Base-by-base conservation (phyloP, 2,888 invertebrate genomes). In the Peribatodes rhomboidaria region DNA sequence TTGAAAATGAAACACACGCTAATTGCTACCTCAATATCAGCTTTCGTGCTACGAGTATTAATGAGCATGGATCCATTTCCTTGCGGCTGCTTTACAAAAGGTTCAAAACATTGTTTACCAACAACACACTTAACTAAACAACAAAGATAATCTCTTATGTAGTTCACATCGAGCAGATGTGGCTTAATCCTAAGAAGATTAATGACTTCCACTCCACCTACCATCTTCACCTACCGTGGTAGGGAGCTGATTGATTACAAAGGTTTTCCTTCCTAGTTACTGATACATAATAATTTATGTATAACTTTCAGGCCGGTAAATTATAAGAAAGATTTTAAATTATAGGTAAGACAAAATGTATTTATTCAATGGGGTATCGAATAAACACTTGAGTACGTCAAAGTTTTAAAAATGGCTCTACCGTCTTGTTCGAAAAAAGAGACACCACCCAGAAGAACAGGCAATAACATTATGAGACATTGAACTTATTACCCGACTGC, bases 161-260 rank as follows among this genome's bases (percentile, higher is more conserved):
- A n/a, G 16, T 41, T 44, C 18, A n/a, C 46, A 22, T 33, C 20
- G 33, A 10, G 20, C 33, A 55, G 33, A 55, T 33, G 44, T 44
- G 44, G 20, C 55, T 20, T 58, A 49, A 49, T 58, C 57, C n/a
- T 31, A 46, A 31, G 13, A 41, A 56, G 56, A 56, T 56, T 56
- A 56, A 56, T 35, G 54, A 16, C 42, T 31, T 9, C 22, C 22
- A 39, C 20, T 14, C n/a, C 13, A 11, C 18, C 20, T 10, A 22
- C 42, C 20, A 39, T 37, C 35, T 50, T 37, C 35, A 35, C 50
- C 16, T 50, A 50, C 18, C 22, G 13, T 31, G 31, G n/a, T 13
- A 6, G 11, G 41, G 16, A 9, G 18, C 27, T 60, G 60, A 60
- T 60, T 60, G 60, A 60, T 59, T 52, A 59, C 52, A 31, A 14